phyloP scores from a whole-genome alignment of 2,113 vertebrate genomes.

The Oncorhynchus kisutch region DNA sequence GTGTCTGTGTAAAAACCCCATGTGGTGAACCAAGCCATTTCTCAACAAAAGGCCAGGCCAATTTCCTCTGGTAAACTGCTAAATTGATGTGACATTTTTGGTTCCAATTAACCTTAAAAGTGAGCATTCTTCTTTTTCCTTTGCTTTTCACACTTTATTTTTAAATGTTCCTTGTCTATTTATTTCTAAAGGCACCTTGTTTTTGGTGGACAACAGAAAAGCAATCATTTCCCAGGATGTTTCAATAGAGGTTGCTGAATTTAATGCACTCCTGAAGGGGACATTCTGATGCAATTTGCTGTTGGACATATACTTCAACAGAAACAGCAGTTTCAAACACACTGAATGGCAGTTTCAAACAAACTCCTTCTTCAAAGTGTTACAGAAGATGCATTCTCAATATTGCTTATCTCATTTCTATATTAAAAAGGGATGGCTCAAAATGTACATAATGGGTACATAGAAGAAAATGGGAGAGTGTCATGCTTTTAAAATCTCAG shows the following conservation, averaged over 20 bases:
- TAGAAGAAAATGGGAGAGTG: no score
- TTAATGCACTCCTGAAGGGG: not conserved
- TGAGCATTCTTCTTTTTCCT: constrained; percentile 76
- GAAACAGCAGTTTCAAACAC: not conserved
- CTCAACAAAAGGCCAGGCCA: constrained; percentile 80
- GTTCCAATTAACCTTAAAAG: constrained; percentile 73
- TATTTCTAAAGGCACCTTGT: constrained; percentile 24
- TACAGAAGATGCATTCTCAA: not conserved
- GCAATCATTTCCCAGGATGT: constrained; percentile 3
- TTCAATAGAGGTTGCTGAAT: not conserved
- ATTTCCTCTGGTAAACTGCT: constrained; percentile 82
- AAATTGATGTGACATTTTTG: constrained; percentile 61
- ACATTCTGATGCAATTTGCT: not conserved
- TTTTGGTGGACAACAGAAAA: constrained; percentile 15
- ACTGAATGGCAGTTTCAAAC: not conserved
- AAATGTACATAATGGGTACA: no score
- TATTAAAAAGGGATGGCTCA: not conserved
- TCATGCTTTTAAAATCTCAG: no score
- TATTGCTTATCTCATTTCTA: not conserved
- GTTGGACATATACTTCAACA: not conserved
- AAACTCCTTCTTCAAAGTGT: not conserved
- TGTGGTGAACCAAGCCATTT: constrained; percentile 63
- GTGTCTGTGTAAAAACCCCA: constrained; percentile 61
- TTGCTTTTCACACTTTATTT: constrained; percentile 18
- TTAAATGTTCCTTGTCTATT: constrained; percentile 27